A percentile compares a stretch with the other conserved stretches of the same genome.
Evolutionary conservation across 2,797 vertebrate species (phyloP).

Genomic region (Sebastes variabilis): DNA sequence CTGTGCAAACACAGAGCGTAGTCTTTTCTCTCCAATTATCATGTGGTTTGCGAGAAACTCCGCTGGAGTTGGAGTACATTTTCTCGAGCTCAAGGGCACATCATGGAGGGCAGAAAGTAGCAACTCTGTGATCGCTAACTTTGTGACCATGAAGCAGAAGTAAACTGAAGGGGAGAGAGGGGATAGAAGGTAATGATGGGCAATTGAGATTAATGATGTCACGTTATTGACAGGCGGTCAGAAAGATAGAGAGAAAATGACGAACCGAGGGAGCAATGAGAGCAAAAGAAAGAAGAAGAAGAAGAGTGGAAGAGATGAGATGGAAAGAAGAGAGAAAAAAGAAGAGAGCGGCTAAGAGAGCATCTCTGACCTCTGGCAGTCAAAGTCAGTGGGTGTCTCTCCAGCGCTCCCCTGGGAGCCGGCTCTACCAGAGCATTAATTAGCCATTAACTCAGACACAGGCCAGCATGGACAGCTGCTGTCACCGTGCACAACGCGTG

Average conservation of each 20-base stretch:
- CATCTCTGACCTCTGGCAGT: conserved; percentile 65
- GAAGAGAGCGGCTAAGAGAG: conserved; percentile 23
- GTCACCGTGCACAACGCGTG: conserved; percentile 11
- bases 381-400: conserved; percentile 64
- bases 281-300: not conserved
- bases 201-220: conserved; percentile 60
- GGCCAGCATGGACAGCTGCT: conserved; percentile 39
- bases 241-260: conserved; percentile 14
- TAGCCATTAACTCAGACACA: conserved; percentile 71
- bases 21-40: conserved; percentile 34
- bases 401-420: conserved; percentile 45
- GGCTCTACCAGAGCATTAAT: conserved; percentile 66
- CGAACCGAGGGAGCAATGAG: conserved; percentile 12
- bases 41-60: conserved; percentile 20
- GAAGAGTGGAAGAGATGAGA: not conserved
- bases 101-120: not conserved
- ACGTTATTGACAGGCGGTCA: conserved; percentile 49
- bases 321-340: not conserved
- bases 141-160: conserved; percentile 33
- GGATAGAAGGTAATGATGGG: conserved; percentile 28
- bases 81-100: conserved; percentile 23
- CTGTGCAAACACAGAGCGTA: conserved; percentile 17
- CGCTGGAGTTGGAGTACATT: conserved; percentile 7
- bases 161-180: conserved; percentile 18
- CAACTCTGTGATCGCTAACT: conserved; percentile 9